Evolutionary conservation across 2,888 invertebrate species (phyloP).

Genomic region (Lasius platythorax): DNA sequence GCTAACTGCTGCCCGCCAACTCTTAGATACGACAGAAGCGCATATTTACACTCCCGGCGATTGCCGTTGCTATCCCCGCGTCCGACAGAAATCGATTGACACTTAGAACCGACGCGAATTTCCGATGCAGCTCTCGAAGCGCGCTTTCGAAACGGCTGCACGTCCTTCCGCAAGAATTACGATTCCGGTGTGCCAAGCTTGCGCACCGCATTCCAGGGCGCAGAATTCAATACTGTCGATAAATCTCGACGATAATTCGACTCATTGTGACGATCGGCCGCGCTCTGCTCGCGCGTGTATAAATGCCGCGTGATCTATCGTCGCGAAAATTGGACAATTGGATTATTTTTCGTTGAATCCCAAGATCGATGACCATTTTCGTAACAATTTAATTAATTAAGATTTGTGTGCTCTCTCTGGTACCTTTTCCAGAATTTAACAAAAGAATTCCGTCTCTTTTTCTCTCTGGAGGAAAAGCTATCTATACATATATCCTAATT

Average conservation of each 20-base stretch:
- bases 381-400: conserved; percentile 13
- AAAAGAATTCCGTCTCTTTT: not conserved
- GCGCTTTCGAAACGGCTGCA: conserved; percentile 42
- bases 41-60: conserved; percentile 46
- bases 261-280: conserved; percentile 37
- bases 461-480: not conserved
- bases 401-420: no score
- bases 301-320: conserved; percentile 24
- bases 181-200: conserved; percentile 47
- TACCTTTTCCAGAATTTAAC: not conserved
- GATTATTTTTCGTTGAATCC: not conserved
- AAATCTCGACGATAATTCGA: conserved; percentile 61
- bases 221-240: conserved; percentile 52
- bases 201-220: conserved; percentile 44
- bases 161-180: conserved; percentile 50
- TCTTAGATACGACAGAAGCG: conserved; percentile 9
- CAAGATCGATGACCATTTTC: not conserved
- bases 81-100: conserved; percentile 53
- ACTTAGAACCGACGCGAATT: conserved; percentile 49
- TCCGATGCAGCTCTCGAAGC: conserved; percentile 48
- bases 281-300: conserved; percentile 5
- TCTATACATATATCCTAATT: not conserved
- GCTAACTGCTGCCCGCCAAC: conserved; percentile 5
- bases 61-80: conserved; percentile 45
- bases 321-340: conserved; percentile 6